Evolutionary conservation across 2,113 vertebrate species (phyloP), one percentile per base, ranked within the genome.

Genomic region (Zingel zingel): DNA sequence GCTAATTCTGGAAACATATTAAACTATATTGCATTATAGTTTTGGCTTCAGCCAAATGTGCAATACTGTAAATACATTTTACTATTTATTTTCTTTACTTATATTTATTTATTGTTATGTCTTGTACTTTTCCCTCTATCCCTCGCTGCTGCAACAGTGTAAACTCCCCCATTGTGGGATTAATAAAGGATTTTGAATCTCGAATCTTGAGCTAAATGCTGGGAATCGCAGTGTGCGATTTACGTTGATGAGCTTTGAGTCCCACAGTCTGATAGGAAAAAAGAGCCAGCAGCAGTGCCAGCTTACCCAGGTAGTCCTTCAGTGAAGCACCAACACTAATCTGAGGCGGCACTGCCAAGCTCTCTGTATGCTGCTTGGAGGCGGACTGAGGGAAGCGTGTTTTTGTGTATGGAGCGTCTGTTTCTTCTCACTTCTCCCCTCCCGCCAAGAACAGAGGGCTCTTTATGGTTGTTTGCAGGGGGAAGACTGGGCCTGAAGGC

Each of bases 331-430:
- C 86, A 62, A 79, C 78, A 64, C 86, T 90, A 86, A 93, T 93
- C 85, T 88, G 70, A 86, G 70, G 75, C 39, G 78, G 87, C 71
- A 58, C 67, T 81, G 85, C 85, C 80, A 87, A 72, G 39, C 64
- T 83, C 72, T 48, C 79, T 68, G 81, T 61, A 47, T 80, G 75
- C 85, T 69, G 80, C 85, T 80, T 61, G 25, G 50, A 82, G 83
- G 73, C 74, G 63, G 88, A 78, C 76, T 14, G 58, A 86, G 85
- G 79, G 81, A 84, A 84, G 91, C 57, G 58, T 86, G 91, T 92
- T 94, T 94, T 94, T 94, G 91, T 95, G 93, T 92, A 93, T 95
- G 94, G 95, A 95, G 94, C 94, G 96, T 96, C 97, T 98, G 97
- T 96, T 96, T 96, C 97, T 96, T 95, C 96, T 97, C 97, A 96